Evolutionary conservation across 2,797 vertebrate species (phyloP).

Genomic region (Gymnothorax javanicus): DNA sequence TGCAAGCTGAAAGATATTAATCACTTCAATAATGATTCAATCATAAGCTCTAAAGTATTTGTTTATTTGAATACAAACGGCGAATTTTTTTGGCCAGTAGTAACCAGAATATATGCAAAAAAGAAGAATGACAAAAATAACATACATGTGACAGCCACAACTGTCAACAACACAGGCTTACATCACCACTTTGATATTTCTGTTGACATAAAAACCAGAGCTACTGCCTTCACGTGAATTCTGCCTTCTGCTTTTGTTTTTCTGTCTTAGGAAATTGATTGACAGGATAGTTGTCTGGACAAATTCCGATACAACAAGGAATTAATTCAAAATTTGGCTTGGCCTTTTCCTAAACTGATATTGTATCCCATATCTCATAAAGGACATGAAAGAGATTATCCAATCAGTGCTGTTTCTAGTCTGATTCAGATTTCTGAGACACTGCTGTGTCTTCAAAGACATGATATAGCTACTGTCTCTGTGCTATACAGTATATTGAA

Average conservation of each 20-base stretch:
- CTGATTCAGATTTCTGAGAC: neutral
- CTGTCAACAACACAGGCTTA: neutral
- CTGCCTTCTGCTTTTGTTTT: neutral
- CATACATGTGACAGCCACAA: neutral
- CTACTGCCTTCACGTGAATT: neutral
- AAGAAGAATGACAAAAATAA: neutral
- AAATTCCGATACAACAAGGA: conserved; percentile 48
- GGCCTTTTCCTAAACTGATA: conserved; percentile 40
- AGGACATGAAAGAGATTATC: neutral
- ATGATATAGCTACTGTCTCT: neutral
- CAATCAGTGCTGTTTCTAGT: neutral
- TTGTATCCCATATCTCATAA: conserved; percentile 7
- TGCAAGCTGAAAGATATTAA: no score
- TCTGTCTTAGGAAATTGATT: conserved; percentile 45
- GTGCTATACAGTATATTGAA: neutral
- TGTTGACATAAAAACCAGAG: neutral
- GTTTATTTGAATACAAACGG: no score
- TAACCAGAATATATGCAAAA: neutral
- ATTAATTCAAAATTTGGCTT: conserved; percentile 47
- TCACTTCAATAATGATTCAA: no score
- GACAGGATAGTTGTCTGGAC: conserved; percentile 48
- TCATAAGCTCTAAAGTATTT: no score
- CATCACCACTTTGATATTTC: neutral
- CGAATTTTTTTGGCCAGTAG: no score
- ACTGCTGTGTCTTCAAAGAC: neutral